Conservation (phyloP, 2,888 invertebrate genomes). For the Noctua pronuba region DNA sequence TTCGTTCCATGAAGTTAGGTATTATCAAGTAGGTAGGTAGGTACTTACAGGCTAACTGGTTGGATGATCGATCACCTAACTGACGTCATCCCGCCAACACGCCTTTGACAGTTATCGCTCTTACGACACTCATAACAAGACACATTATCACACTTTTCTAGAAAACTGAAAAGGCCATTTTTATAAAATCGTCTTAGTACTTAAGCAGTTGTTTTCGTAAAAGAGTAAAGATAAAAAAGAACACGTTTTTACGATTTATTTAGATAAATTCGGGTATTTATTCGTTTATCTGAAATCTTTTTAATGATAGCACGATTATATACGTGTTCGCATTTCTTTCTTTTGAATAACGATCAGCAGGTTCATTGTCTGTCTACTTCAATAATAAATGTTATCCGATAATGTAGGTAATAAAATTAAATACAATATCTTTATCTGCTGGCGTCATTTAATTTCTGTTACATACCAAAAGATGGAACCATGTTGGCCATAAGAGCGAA, state of each 20-base stretch:
- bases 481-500: neutral
- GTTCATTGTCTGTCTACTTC: conserved; percentile 30
- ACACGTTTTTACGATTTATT: conserved; percentile 46
- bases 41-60: conserved; percentile 17
- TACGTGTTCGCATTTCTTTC: conserved; percentile 29
- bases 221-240: conserved; percentile 41
- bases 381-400: conserved; percentile 15
- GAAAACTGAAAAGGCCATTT: neutral
- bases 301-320: conserved; percentile 38
- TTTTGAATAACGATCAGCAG: conserved; percentile 12
- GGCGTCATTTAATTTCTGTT: neutral
- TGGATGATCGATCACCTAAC: conserved; percentile 42
- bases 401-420: neutral
- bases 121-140: conserved; percentile 34
- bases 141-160: conserved; percentile 17
- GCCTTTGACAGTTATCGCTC: conserved; percentile 37
- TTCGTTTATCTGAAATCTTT: conserved; percentile 47
- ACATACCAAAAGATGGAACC: neutral
- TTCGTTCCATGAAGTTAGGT: conserved; percentile 8
- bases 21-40: conserved; percentile 2
- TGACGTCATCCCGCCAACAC: conserved; percentile 44
- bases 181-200: conserved; percentile 10
- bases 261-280: conserved; percentile 42
- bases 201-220: conserved; percentile 43
- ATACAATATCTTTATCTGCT: neutral